Conservation (phyloP, 2,113 vertebrate species). For the Lagenorhynchus albirostris region DNA sequence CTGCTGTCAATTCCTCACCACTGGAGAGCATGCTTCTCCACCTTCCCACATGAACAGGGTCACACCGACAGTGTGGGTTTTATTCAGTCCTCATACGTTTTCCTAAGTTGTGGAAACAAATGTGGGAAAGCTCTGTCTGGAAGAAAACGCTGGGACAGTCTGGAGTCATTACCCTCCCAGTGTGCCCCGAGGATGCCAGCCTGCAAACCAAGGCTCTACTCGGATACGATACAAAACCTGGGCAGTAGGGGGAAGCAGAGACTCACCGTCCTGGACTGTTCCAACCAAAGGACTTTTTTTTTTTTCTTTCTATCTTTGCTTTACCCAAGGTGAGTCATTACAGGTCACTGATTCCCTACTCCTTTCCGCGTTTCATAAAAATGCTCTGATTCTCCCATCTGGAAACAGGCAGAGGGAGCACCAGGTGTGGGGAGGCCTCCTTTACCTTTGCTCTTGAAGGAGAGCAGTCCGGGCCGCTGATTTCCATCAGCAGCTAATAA, state of each 20-base stretch:
- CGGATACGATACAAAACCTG: neutral
- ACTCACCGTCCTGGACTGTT: neutral
- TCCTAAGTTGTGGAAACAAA: neutral
- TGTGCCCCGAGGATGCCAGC: neutral
- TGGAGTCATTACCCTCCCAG: neutral
- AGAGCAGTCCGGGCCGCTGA: neutral
- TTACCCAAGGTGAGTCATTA: neutral
- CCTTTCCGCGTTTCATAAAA: neutral
- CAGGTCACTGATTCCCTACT: neutral
- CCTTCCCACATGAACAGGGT: neutral
- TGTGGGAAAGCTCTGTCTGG: neutral
- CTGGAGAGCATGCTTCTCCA: neutral
- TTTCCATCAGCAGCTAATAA: neutral
- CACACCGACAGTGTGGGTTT: neutral
- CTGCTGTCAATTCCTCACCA: neutral
- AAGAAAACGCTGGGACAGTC: neutral
- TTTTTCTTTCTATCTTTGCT: neutral
- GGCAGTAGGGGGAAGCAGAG: conserved; percentile 68
- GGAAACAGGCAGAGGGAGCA: neutral
- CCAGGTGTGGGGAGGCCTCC: too few relatives aligned
- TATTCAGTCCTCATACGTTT: neutral
- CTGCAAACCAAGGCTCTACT: neutral
- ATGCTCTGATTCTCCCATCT: neutral
- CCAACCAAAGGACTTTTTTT: neutral
- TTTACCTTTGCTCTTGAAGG: neutral